Evolutionary conservation across 2,888 invertebrate genomes (phyloP), one percentile per base, ranked within the genome.

Genomic region (Trichogramma dendrolimi): DNA sequence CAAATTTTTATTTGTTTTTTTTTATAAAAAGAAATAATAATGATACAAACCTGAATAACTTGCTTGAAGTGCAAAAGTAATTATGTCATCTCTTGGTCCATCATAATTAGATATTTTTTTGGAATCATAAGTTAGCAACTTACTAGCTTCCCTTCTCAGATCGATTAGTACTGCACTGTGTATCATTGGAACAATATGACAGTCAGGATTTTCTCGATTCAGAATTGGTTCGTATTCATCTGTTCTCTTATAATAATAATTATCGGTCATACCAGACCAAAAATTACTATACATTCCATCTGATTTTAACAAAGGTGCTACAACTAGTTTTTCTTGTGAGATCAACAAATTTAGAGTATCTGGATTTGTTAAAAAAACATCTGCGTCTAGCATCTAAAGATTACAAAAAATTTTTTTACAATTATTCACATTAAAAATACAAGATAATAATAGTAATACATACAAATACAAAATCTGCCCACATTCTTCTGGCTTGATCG

Each of bases 201-300:
- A 91, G 0, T 95, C 96, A 1, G 79, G 74, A 59, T 84, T 84
- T 62, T 87, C 83, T 10, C 87, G 80, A 65, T 87, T 83, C 50
- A 92, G 81, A 55, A 96, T 92, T 2, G 88, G 86, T 70, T 89
- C 86, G 75, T 97, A 98, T 51, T 91, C 87, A 5, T 91, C 89
- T 0, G 94, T 92, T 71, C 96, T 83, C 67, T 84, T 79, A 74
- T 94, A 94, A 76, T 96, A 91, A 75, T 90, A 94, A 65, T 90
- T 85, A 0, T 86, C 83, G 0, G 90, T 87, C 92, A 97, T 95
- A 4, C 91, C 96, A 70, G 91, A 91, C 97, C 97, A 98, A 80
- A 94, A 98, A 79, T 98, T 98, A 14, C 94, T 94, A 78, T 96
- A 97, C 46, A 91, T 79, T 10, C 92, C 91, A 63, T 93, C 91